Conservation (phyloP, 1,140 invertebrate genomes). For the Hycleus phaleratus region DNA sequence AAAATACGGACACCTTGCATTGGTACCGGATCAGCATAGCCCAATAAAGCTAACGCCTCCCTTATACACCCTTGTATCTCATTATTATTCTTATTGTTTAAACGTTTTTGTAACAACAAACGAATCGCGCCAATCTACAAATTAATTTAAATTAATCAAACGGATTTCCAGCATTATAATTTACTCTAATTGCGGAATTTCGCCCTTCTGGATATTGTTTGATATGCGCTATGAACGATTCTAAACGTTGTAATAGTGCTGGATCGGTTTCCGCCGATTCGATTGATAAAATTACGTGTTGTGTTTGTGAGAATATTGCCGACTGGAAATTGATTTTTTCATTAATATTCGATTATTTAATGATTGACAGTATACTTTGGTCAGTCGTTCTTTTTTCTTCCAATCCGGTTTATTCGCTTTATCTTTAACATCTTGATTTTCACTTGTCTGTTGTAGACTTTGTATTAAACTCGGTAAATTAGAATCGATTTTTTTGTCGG, state of each 20-base stretch:
- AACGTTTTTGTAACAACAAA: slow-evolving; percentile 47
- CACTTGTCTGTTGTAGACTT: slow-evolving; percentile 6
- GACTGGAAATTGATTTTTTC: slow-evolving; percentile 42
- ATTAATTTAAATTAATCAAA: slow-evolving; percentile 16
- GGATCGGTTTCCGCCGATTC: slow-evolving; percentile 45
- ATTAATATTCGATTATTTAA: slow-evolving; percentile 21
- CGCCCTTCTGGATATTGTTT: slow-evolving; percentile 63
- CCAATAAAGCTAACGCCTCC: slow-evolving; percentile 67
- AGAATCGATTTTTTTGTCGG: slow-evolving; percentile 2
- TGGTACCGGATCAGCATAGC: slow-evolving; percentile 61
- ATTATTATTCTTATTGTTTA: slow-evolving; percentile 41
- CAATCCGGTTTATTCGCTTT: slow-evolving; percentile 24
- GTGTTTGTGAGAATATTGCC: slow-evolving; percentile 56
- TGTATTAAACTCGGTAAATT: neutral
- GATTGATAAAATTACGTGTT: slow-evolving; percentile 58
- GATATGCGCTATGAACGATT: slow-evolving; percentile 62
- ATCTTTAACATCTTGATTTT: slow-evolving; percentile 5
- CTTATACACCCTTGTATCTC: slow-evolving; percentile 40
- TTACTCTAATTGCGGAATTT: slow-evolving; percentile 61
- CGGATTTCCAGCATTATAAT: slow-evolving; percentile 6
- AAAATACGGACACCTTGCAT: slow-evolving; percentile 73
- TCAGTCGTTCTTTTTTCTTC: slow-evolving; percentile 19
- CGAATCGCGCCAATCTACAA: slow-evolving; percentile 56
- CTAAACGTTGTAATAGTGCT: slow-evolving; percentile 37
- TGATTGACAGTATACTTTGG: slow-evolving; percentile 13